Evolutionary conservation across 2,888 invertebrate species (phyloP), one percentile per base, ranked within the genome.

Genomic region (Troides aeacus): DNA sequence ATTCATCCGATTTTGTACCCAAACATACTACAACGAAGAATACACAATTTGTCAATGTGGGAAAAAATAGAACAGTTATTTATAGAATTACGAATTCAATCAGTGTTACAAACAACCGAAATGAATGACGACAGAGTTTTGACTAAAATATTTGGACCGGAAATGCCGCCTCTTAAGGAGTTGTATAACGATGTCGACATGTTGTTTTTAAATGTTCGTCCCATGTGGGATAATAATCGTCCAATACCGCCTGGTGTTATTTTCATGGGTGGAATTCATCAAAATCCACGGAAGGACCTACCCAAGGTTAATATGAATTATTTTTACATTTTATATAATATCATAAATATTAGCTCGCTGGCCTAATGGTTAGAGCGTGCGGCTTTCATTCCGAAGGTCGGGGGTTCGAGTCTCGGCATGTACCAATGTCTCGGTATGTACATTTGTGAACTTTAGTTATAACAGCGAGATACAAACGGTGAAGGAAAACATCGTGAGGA

Each of bases 161-260:
- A 77, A 4, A 65, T 70, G 0, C 81, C 82, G 1, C 17, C 71
- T 6, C 42, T 78, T 12, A 69, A 61, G 24, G 76, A 79, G 39
- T 63, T 84, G 17, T 67, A 66, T 2, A 73, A 80, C 42, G 80
- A 81, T 59, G 74, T 87, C 0, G 82, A 86, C 63, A 74, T 92
- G 80, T 69, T 89, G 24, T 84, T 93, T 62, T 58, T 89, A 0
- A 93, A 92, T 74, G 77, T 80, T 2, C 81, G 90, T 75, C 84
- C 86, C 1, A 69, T 85, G 12, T 84, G 84, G 74, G 81, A 81
- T 36, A 76, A 75, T 0, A 79, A 83, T 46, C 75, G 86, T 42
- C 91, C 92, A 0, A 76, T 86, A 2, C 83, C 89, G 7, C 87
- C 90, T 0, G 78, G 78, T 62, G 75, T 88, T 3, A 69, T 90